Evolutionary conservation across 2,113 vertebrate species (phyloP), one percentile per base, ranked within the genome.

Genomic region (Nesogale talazaci): DNA sequence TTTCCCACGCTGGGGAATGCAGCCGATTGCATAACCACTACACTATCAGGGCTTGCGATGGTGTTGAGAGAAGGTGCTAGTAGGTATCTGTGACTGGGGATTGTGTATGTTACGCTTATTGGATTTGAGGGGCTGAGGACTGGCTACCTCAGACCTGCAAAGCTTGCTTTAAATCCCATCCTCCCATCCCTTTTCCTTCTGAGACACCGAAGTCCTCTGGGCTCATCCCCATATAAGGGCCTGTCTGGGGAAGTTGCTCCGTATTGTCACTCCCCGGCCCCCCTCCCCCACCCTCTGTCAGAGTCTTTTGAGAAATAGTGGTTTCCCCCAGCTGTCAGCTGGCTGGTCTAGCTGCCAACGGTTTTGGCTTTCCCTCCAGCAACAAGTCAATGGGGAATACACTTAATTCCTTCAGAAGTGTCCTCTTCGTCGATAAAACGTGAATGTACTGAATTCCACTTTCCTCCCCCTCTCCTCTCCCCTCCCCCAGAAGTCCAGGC

Each of bases 241-340:
- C 34, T 86, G 57, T 76, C 83, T 76, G 81, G 74, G 93, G 61
- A 93, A 81, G 61, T 83, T 85, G 70, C 74, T 86, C 11, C 29
- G 27, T 29, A 22, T 19, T 78, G 74, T 38, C 78, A 52, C 34
- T 83, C 59, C 57, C 17, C 10, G 15, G 2, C 22, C 11, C 31
- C 77, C 59, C 23, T 7, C 10, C 17, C 38, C 40, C 12, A 4
- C 3, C 63, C 29, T 59, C 46, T 63, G 76, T 83, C 82, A 2
- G 72, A 83, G 76, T 89, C 77, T 72, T 93, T 96, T 91, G 86
- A 93, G 83, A 93, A 70, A 46, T 78, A 46, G 88, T 92, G 86
- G 84, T 95, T 96, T 95, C 81, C 89, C 78, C 76, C 90, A 61
- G 86, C 94, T 93, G 88, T 75, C 93, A 63, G 92, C 65, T 86